Conservation (phyloP, 2,888 invertebrate species). For the Iselma pallidipennis region DNA sequence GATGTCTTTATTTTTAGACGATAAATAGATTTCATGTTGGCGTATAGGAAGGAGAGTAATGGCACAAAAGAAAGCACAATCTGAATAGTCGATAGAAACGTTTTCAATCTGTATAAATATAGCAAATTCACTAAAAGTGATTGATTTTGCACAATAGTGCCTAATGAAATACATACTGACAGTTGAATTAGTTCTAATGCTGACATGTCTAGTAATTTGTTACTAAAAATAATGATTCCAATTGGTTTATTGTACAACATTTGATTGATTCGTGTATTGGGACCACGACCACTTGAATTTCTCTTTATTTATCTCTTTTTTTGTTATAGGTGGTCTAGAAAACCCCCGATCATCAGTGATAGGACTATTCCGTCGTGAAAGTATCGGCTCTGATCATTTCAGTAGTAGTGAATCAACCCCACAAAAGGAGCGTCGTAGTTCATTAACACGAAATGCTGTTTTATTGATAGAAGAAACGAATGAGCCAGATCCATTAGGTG, state of each 20-base stretch:
- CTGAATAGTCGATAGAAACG: too few species aligned
- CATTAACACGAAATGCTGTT: constrained; percentile 55
- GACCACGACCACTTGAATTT: too few species aligned
- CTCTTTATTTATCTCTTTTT: background rate
- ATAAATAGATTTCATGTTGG: too few species aligned
- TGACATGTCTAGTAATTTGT: background rate
- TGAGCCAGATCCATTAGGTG: constrained; percentile 49
- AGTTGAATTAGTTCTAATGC: background rate
- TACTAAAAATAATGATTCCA: background rate
- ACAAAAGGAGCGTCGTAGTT: constrained; percentile 48
- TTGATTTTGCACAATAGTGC: too few species aligned
- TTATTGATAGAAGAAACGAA: constrained; percentile 66
- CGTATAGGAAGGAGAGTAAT: too few species aligned
- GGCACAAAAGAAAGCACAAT: too few species aligned
- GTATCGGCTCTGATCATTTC: constrained; percentile 71
- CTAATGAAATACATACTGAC: too few species aligned
- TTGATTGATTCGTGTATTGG: too few species aligned
- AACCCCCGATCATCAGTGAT: constrained; percentile 89
- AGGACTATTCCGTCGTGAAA: constrained; percentile 85
- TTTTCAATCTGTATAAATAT: too few species aligned
- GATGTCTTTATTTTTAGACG: too few species aligned
- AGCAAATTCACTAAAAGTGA: too few species aligned
- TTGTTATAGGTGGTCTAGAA: constrained; percentile 74
- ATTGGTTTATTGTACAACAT: too few species aligned
- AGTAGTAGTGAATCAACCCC: constrained; percentile 57